Evolutionary conservation across 2,797 vertebrate species (phyloP).

Genomic region (Linurgus olivaceus): DNA sequence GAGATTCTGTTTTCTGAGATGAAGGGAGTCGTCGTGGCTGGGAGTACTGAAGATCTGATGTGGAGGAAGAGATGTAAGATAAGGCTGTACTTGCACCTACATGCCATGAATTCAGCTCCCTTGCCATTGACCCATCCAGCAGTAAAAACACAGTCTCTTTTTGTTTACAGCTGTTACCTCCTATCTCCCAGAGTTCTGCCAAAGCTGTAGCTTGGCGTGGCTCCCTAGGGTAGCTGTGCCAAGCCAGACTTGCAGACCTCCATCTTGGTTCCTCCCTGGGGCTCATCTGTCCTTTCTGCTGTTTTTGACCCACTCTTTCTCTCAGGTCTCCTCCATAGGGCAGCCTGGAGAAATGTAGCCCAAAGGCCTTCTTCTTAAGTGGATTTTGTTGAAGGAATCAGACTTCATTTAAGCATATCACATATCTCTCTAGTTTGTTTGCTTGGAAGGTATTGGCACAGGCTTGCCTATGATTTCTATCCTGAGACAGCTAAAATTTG

Average conservation of each 20-base stretch:
- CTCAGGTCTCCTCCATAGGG: not conserved
- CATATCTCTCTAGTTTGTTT: not conserved
- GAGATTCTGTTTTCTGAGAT: slow-evolving; percentile 1
- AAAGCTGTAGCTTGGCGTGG: accelerated
- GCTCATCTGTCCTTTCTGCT: not conserved
- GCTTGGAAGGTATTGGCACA: not conserved
- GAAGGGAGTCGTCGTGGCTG: not conserved
- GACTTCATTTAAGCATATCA: not conserved
- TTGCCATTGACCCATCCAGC: not conserved
- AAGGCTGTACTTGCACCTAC: not conserved
- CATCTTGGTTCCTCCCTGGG: not conserved
- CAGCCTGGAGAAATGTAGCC: not conserved
- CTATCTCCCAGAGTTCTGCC: not conserved
- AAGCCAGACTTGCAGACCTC: not conserved
- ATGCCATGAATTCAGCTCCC: not conserved
- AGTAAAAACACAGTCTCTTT: not conserved
- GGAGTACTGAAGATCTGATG: not conserved
- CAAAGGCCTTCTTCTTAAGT: not conserved
- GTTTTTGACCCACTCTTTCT: not conserved
- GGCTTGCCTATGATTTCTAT: not conserved
- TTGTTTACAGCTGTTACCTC: not conserved
- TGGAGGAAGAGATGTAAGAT: slow-evolving; percentile 7
- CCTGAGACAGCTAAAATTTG: not conserved
- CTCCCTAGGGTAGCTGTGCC: not conserved
- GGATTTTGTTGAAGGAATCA: not conserved